Conservation (phyloP, 2,888 invertebrate genomes). For the Cheilosia grossa region DNA sequence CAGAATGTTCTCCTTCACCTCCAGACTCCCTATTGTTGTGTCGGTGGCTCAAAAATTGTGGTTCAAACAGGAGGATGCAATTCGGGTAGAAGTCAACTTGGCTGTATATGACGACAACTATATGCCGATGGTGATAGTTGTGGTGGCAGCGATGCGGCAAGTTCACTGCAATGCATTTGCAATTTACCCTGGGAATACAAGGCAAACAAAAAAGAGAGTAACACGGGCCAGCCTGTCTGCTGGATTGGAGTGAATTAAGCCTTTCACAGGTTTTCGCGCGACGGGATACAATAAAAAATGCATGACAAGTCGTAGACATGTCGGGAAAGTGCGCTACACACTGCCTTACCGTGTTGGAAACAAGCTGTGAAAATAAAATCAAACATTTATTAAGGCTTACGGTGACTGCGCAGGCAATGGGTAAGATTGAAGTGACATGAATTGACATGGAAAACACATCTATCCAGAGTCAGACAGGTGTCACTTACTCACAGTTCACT, state of each 20-base stretch:
- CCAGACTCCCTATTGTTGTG: constrained; percentile 41
- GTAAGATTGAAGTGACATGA: too few relatives aligned
- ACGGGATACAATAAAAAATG: constrained; percentile 52
- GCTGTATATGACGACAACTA: background rate
- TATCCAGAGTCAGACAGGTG: too few relatives aligned
- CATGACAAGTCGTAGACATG: constrained; percentile 28
- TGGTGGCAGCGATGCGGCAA: constrained; percentile 48
- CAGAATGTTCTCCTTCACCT: constrained; percentile 35
- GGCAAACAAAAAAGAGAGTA: background rate
- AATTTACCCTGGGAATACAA: constrained; percentile 39
- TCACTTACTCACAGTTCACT: too few relatives aligned
- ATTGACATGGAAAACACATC: too few relatives aligned
- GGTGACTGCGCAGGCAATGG: too few relatives aligned
- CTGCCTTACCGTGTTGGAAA: too few relatives aligned
- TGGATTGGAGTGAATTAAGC: constrained; percentile 58
- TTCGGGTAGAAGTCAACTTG: too few relatives aligned
- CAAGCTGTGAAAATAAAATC: too few relatives aligned
- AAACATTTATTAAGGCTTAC: too few relatives aligned
- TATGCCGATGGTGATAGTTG: background rate
- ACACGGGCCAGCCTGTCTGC: constrained; percentile 25
- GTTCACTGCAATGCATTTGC: constrained; percentile 56
- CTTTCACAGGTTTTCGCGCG: constrained; percentile 64
- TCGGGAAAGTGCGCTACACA: background rate
- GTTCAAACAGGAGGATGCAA: background rate
- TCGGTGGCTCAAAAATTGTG: constrained; percentile 35